These are phyloP conservation scores for Acanthopleura granulata DNA, from an alignment of 2,888 invertebrate genomes.

Conservation along the genomic window DNA sequence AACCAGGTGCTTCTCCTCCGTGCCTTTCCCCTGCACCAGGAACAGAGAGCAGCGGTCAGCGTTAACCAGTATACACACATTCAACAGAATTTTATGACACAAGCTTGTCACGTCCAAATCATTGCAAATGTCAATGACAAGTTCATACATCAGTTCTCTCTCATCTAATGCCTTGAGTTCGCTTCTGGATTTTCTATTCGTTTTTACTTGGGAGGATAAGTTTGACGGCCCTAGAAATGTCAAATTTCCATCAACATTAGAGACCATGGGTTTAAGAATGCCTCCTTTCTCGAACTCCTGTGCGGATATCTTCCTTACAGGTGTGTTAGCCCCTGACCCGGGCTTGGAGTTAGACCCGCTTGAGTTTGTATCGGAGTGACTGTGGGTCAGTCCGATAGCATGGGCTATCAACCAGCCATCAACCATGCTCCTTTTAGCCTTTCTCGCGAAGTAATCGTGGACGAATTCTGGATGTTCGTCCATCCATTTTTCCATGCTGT, in stretches of 20 bases:
- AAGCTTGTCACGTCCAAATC: slow-evolving; percentile 67
- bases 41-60: slow-evolving; percentile 68
- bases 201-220: slow-evolving; percentile 69
- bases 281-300: slow-evolving; percentile 96
- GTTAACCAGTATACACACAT: slow-evolving; percentile 65
- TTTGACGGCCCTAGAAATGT: slow-evolving; percentile 79
- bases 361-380: slow-evolving; percentile 47
- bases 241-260: slow-evolving; percentile 89
- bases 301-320: slow-evolving; percentile 92
- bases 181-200: slow-evolving; percentile 72
- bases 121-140: slow-evolving; percentile 68
- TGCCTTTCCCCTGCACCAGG: slow-evolving; percentile 70
- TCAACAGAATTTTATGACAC: slow-evolving; percentile 68
- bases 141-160: slow-evolving; percentile 67
- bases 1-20: slow-evolving; percentile 74
- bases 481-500: slow-evolving; percentile 89
- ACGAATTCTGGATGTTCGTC: slow-evolving; percentile 97
- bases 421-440: slow-evolving; percentile 92
- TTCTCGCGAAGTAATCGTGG: slow-evolving; percentile 92
- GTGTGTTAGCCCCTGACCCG: slow-evolving; percentile 91
- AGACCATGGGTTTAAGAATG: slow-evolving; percentile 90
- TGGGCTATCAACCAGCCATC: slow-evolving; percentile 87
- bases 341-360: slow-evolving; percentile 74
- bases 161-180: slow-evolving; percentile 71
- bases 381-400: slow-evolving; percentile 48